Evolutionary conservation across 1,140 invertebrate genomes (phyloP), one percentile per base, ranked within the genome.

Genomic region (Micrasema minimum): DNA sequence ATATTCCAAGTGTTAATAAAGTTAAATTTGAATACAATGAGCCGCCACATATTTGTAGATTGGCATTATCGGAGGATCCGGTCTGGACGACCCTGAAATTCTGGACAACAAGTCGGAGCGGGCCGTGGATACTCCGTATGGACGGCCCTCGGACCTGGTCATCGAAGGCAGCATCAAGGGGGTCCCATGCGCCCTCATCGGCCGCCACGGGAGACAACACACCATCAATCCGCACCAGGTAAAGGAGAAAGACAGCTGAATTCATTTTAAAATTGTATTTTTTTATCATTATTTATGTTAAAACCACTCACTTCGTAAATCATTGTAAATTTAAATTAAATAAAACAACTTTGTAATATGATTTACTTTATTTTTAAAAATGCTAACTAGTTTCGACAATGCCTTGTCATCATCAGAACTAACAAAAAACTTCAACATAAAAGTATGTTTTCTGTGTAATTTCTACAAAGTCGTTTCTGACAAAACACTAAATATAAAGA

Each of bases 61-160:
- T 78, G 96, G 96, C 64, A 97, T 99, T 43, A 98, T 99, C 81
- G 96, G 96, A 18, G 97, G 97, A 0, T 93, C 95, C 41, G 97
- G 97, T 0, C 85, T 99, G 18, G 93, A 96, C 77, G 89, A 97
- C 79, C 91, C 94, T 0, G 87, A 93, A 72, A 89, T 97, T 64
- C 85, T 99, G 50, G 86, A 92, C 79, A 87, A 91, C 74, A 85
- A 87, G 12, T 79, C 81, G 12, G 89, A 92, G 76, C 87, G 87
- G 46, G 72, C 77, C 35, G 85, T 95, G 0, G 84, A 83, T 37
- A 99, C 96, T 5, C 92, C 93, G 0, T 99, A 90, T 82, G 96
- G 97, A 7, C 78, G 88, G 64, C 95, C 96, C 0, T 97, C 96
- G 0, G 93, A 95, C 84, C 85, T 82, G 6, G 82, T 98, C 1